A percentile compares a stretch with the other conserved stretches of the same genome.
Evolutionary conservation across 2,888 invertebrate species (phyloP).

Genomic region (Polia nebulosa): DNA sequence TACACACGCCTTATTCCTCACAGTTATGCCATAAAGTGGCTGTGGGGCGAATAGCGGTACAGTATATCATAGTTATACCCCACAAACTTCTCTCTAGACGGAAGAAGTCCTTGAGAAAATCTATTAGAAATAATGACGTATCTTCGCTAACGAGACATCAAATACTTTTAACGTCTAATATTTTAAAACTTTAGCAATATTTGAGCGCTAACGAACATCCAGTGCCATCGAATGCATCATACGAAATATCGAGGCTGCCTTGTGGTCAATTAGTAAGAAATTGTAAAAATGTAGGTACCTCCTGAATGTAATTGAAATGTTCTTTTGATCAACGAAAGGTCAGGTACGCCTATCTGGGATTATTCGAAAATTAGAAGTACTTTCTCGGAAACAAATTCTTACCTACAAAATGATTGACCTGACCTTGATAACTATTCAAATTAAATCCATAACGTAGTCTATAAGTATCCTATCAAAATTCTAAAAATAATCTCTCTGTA

Average conservation of each 20-base stretch:
- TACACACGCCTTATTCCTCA: too few relatives aligned
- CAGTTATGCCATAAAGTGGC: too few relatives aligned
- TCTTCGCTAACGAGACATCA: constrained; percentile 31
- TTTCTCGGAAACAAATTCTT: not conserved
- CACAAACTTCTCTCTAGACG: too few relatives aligned
- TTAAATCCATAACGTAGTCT: too few relatives aligned
- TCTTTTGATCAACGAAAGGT: constrained; percentile 6
- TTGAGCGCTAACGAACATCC: constrained; percentile 45
- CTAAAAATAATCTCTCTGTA: too few relatives aligned
- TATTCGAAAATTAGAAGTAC: not conserved
- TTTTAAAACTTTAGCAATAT: constrained; percentile 32
- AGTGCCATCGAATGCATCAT: constrained; percentile 28
- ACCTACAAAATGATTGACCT: too few relatives aligned
- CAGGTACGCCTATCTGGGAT: not conserved
- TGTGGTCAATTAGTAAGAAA: constrained; percentile 54
- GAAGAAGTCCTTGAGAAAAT: not conserved
- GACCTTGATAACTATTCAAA: too few relatives aligned
- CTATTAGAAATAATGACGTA: not conserved
- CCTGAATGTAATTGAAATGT: not conserved
- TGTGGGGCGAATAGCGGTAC: too few relatives aligned
- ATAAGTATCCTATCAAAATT: too few relatives aligned
- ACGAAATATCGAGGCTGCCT: constrained; percentile 33
- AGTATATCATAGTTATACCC: too few relatives aligned
- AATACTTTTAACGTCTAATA: constrained; percentile 34
- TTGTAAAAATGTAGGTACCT: constrained; percentile 15